Evolutionary conservation across 2,888 invertebrate genomes (phyloP), one percentile per base, ranked within the genome.

Genomic region (Caenorhabditis angaria): DNA sequence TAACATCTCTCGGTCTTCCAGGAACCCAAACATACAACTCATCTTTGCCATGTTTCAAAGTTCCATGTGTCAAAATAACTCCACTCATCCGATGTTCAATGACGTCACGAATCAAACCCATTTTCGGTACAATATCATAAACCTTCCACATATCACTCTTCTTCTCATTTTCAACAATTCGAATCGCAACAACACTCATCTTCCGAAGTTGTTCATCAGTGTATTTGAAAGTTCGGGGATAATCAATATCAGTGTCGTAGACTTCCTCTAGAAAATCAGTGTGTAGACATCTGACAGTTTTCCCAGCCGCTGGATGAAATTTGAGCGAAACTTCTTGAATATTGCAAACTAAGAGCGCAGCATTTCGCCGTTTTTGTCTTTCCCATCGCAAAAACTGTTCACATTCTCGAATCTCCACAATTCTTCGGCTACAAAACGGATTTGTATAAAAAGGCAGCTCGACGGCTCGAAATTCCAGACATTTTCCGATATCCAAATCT

Each of bases 11-110:
- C 4, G 29, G 55, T 32, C 20, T 32, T 14, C 27, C 18, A 14
- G 32, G 32, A 4, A 56, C 32, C 55, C 55, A 56, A 32, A 56
- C 27, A 18, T 32, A 56, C 8, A 56, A 25, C 20, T 56, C 55
- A 32, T 56, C 55, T 56, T 29, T 29, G 29, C 55, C 55, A 12
- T 56, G 2, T 22, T 20, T 56, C 27, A 2, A 4, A 27, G n/a
- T 27, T 25, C 54, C 54, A 5, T 8, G 1, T 1, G 27, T 18
- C 3, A 28, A 28, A 12, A 54, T 28, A 27, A 54, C 25, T 10
- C 54, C 54, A 18, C 5, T 56, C 20, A n/a, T n/a, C n/a, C n/a
- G n/a, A n/a, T n/a, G n/a, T n/a, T n/a, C n/a, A n/a, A n/a, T n/a
- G n/a, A n/a, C n/a, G n/a, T n/a, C n/a, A n/a, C n/a, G n/a, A n/a